These are phyloP conservation scores for Shinisaurus crocodilurus DNA, from an alignment of 2,113 vertebrate genomes.

Conservation along the genomic window DNA sequence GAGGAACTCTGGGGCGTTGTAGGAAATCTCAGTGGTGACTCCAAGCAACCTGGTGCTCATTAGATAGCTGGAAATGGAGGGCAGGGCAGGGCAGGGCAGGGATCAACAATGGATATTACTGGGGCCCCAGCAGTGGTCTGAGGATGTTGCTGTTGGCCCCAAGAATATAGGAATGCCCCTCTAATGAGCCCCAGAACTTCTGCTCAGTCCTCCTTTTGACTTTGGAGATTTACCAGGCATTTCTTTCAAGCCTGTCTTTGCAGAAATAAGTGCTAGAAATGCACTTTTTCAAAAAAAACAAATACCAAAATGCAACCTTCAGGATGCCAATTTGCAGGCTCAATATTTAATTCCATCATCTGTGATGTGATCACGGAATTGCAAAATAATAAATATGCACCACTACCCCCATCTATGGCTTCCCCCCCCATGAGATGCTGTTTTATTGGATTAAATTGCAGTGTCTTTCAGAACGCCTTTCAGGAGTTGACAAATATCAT, in stretches of 20 bases:
- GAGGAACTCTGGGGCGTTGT: no score
- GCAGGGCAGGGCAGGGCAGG: background rate
- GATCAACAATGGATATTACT: no score
- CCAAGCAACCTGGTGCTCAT: background rate
- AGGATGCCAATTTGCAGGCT: background rate
- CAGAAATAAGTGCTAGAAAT: background rate
- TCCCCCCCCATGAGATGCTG: background rate
- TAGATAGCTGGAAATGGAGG: background rate
- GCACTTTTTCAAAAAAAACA: background rate
- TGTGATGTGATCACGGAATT: background rate
- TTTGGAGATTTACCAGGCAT: background rate
- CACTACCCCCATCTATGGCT: fast-evolving
- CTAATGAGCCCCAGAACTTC: background rate
- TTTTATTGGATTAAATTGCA: background rate
- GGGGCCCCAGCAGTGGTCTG: background rate
- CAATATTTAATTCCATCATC: background rate
- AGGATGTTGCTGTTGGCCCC: background rate
- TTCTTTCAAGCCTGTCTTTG: background rate
- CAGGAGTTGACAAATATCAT: background rate
- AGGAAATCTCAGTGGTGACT: background rate
- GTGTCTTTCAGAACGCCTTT: fast-evolving
- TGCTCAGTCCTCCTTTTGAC: background rate
- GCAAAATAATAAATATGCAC: background rate
- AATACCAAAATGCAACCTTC: background rate
- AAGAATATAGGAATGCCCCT: background rate